Evolutionary conservation across 2,113 vertebrate species (phyloP).

Genomic region (Pomatorhinus ruficollis): DNA sequence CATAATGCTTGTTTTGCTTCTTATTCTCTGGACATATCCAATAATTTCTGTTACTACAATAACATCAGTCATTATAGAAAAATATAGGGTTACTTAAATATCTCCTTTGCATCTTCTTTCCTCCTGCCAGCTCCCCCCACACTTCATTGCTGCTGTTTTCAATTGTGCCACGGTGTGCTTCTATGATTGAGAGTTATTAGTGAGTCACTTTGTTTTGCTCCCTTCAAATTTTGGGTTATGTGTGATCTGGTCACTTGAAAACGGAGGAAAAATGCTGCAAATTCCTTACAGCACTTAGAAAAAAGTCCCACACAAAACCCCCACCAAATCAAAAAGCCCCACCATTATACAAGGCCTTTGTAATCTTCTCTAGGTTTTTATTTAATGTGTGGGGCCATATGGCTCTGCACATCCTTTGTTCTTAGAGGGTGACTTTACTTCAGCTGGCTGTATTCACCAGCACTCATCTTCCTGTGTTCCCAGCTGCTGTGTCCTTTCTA

Average conservation of each 20-base stretch:
- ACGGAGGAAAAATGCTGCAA: neutral
- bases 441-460: neutral
- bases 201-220: constrained; percentile 32
- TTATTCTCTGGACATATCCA: neutral
- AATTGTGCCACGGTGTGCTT: neutral
- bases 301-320: neutral
- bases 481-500: neutral
- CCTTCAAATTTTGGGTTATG: neutral
- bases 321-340: neutral
- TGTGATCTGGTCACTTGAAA: neutral
- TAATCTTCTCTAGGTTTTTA: neutral
- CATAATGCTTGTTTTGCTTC: neutral
- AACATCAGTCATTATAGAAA: neutral
- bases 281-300: neutral
- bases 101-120: neutral
- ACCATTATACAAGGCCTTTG: neutral
- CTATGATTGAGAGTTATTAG: neutral
- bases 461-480: neutral
- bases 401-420: neutral
- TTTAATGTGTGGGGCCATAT: neutral
- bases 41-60: constrained; percentile 1
- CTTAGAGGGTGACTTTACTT: neutral
- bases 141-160: neutral
- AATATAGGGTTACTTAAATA: constrained; percentile 24
- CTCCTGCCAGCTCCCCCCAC: neutral